A percentile compares a stretch with the other conserved stretches of the same genome.
Evolutionary conservation across 1,140 invertebrate genomes (phyloP).

Genomic region (Drosophila auraria): DNA sequence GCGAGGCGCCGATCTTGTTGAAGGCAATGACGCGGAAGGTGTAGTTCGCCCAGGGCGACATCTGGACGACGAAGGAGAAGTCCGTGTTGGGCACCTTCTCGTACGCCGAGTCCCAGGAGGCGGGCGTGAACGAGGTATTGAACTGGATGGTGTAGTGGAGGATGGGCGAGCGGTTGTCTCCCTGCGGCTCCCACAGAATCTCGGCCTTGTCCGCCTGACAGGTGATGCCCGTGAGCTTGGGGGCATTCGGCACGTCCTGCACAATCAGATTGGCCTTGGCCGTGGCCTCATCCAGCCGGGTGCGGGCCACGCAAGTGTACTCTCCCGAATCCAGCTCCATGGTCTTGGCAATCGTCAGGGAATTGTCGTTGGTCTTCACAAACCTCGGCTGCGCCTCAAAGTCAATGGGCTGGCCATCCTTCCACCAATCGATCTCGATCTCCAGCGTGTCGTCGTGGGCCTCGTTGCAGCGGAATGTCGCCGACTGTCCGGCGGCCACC

Average conservation of each 20-base stretch:
- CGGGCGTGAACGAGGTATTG: constrained; percentile 97
- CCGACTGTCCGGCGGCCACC: constrained; percentile 93
- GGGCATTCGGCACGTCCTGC: constrained; percentile 97
- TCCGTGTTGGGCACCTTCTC: constrained; percentile 93
- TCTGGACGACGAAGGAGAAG: constrained; percentile 89
- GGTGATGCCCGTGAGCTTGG: constrained; percentile 88
- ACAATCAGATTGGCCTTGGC: constrained; percentile 96
- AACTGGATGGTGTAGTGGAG: constrained; percentile 96
- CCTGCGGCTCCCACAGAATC: constrained; percentile 93
- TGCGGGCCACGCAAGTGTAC: constrained; percentile 98
- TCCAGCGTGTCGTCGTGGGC: constrained; percentile 92
- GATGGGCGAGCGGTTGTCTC: constrained; percentile 97
- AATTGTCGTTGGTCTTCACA: constrained; percentile 94
- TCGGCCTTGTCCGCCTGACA: constrained; percentile 91
- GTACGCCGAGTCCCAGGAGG: constrained; percentile 93
- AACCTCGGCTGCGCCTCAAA: constrained; percentile 94
- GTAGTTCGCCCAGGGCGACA: constrained; percentile 98
- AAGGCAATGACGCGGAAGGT: constrained; percentile 97
- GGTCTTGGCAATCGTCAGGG: constrained; percentile 96
- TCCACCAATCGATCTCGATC: constrained; percentile 94
- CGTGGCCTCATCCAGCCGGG: constrained; percentile 93
- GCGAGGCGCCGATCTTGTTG: constrained; percentile 96
- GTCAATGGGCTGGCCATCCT: constrained; percentile 94
- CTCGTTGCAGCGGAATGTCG: constrained; percentile 97
- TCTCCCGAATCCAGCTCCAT: constrained; percentile 96